A percentile compares a stretch with the other conserved stretches of the same genome.
Conservation (phyloP, 2,113 vertebrate species). For the Excalfactoria chinensis region DNA sequence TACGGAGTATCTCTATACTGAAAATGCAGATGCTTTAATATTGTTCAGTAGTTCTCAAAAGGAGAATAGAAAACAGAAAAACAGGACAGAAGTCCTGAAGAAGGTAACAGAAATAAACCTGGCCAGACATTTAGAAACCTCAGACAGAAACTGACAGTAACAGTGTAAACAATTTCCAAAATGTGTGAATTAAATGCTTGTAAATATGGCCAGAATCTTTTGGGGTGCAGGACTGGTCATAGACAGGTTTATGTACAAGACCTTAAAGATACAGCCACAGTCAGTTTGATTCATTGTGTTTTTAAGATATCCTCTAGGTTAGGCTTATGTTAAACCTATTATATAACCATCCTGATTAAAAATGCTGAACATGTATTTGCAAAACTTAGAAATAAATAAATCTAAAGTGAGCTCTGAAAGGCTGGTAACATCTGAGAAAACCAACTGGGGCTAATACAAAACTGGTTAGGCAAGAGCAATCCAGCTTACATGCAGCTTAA, state of each 20-base stretch:
- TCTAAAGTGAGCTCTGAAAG: not conserved
- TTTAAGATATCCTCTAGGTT: conserved; percentile 12
- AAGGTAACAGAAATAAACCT: not conserved
- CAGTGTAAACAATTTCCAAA: conserved; percentile 39
- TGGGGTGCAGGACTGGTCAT: conserved; percentile 7
- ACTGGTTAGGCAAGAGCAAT: conserved; percentile 16
- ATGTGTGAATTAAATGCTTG: conserved; percentile 5
- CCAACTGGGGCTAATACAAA: not conserved
- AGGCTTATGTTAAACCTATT: conserved; percentile 47
- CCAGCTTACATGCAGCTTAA: not conserved
- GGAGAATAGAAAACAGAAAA: not conserved
- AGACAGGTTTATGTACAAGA: not conserved
- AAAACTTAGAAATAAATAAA: not conserved
- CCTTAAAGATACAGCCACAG: not conserved
- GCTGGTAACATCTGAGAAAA: not conserved
- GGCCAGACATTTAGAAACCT: not conserved
- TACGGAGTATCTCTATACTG: not conserved
- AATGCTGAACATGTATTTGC: conserved; percentile 14
- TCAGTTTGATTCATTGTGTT: not conserved
- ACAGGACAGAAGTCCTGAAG: not conserved
- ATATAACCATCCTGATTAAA: conserved; percentile 30
- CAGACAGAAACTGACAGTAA: conserved; percentile 3
- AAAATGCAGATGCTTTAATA: not conserved
- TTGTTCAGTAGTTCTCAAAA: not conserved
- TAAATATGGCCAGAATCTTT: conserved; percentile 14